A percentile compares a stretch with the other conserved stretches of the same genome.
phyloP scores from a whole-genome alignment of 1,140 invertebrate species.

The Bicyclus anynana region DNA sequence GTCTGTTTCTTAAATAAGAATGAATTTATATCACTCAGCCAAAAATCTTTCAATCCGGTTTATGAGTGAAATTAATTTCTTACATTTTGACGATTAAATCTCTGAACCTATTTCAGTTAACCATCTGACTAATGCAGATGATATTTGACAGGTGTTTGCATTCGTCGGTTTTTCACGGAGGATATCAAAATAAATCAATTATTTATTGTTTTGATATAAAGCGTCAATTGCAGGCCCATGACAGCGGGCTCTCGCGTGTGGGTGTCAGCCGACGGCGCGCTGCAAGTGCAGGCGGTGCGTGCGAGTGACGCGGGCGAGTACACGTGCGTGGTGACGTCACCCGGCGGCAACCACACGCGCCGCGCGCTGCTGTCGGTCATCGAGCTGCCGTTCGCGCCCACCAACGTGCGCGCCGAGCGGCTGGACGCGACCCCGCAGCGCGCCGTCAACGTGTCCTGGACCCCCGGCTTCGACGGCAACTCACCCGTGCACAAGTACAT shows the following conservation, averaged over 20 bases:
- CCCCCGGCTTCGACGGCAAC: slow-evolving; percentile 97
- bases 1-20: no score
- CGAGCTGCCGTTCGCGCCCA: slow-evolving; percentile 95
- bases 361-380: slow-evolving; percentile 91
- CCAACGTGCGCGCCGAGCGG: slow-evolving; percentile 87
- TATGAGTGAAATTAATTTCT: no score
- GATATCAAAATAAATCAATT: no score
- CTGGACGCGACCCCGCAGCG: slow-evolving; percentile 79
- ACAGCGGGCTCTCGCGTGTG: slow-evolving; percentile 83
- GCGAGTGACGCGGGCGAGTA: slow-evolving; percentile 90
- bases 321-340: slow-evolving; percentile 89
- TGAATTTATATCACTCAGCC: no score
- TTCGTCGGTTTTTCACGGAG: no score
- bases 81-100: no score
- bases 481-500: slow-evolving; percentile 96
- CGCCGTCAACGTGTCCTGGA: slow-evolving; percentile 95
- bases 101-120: no score
- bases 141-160: no score
- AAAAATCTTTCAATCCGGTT: no score
- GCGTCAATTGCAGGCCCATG: slow-evolving; percentile 75
- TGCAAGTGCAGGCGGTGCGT: slow-evolving; percentile 89
- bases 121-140: no score
- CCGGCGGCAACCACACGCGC: slow-evolving; percentile 94
- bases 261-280: slow-evolving; percentile 85
- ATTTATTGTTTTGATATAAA: no score